phyloP scores from a whole-genome alignment of 1,140 invertebrate genomes.

The Caenorhabditis elegans region WBcel235 BX284606.5:7457501-7458000 shows the following conservation, averaged over 20 bases:
- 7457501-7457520: not conserved
- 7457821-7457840: not conserved
- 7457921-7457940: conserved; percentile 28
- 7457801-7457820: not conserved
- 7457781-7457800: not conserved
- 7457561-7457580: conserved; percentile 5
- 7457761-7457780: not conserved
- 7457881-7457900: not conserved
- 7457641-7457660: not conserved
- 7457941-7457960: conserved; percentile 2
- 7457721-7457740: too few species aligned
- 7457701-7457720: too few species aligned
- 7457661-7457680: conserved; percentile 9
- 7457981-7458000: not conserved
- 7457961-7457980: not conserved
- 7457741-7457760: too few species aligned
- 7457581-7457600: conserved; percentile 24
- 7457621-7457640: conserved; percentile 26
- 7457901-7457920: not conserved
- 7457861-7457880: conserved; percentile 33
- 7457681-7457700: not conserved
- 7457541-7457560: conserved; percentile 9
- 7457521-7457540: not conserved
- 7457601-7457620: conserved; percentile 20
- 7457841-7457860: conserved; percentile 26